Evolutionary conservation across 1,140 invertebrate genomes (phyloP).

Genomic region (Riptortus pedestris): DNA sequence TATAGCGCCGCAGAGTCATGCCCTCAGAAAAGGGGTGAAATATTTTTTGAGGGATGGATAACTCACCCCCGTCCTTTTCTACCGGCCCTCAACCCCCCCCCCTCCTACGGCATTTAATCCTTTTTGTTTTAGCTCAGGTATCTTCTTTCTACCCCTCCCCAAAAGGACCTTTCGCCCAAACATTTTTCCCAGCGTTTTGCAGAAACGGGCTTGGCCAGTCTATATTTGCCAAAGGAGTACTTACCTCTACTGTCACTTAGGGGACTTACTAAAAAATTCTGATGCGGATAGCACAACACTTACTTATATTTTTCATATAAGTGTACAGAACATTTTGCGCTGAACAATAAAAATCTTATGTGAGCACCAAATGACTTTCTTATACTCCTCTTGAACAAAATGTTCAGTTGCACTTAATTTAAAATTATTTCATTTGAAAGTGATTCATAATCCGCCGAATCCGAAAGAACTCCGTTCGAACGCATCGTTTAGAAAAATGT

Average conservation of each 20-base stretch:
- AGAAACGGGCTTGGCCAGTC: too few relatives aligned
- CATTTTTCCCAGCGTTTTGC: too few relatives aligned
- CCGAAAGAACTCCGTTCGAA: too few relatives aligned
- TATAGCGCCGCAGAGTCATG: conserved; percentile 23
- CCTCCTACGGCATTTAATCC: not conserved
- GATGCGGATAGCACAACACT: not conserved
- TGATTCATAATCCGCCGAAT: too few relatives aligned
- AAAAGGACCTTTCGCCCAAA: not conserved
- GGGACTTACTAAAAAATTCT: not conserved
- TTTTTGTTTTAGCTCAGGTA: not conserved
- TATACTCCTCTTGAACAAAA: too few relatives aligned
- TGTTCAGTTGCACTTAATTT: too few relatives aligned
- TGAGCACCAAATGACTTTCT: too few relatives aligned
- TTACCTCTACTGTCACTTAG: not conserved
- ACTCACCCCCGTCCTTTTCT: not conserved
- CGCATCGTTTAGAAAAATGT: too few relatives aligned
- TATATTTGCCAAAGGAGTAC: not conserved
- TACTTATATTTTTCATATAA: not conserved
- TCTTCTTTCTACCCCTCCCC: not conserved
- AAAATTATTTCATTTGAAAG: too few relatives aligned
- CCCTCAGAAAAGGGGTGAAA: not conserved
- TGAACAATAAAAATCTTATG: too few relatives aligned
- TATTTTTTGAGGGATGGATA: conserved; percentile 14
- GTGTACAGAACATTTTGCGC: too few relatives aligned
- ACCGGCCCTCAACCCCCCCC: not conserved